A percentile compares a stretch with the other conserved stretches of the same genome.
These are phyloP conservation scores for Ferrisia virgata DNA, from an alignment of 2,888 invertebrate species.

Conservation along the genomic window DNA sequence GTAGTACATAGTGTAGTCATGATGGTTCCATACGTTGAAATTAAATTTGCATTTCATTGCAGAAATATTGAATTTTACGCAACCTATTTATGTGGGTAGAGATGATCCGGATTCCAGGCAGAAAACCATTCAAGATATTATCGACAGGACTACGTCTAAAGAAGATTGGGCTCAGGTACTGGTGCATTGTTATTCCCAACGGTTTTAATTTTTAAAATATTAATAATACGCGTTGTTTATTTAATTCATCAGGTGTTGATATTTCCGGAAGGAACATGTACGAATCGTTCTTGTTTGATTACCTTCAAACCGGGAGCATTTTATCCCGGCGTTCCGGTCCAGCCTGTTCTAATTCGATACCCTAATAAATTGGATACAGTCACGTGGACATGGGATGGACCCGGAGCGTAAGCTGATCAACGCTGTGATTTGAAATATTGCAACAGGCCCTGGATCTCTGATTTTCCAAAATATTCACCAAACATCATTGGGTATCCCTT, in stretches of 20 bases:
- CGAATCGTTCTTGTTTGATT: slow-evolving; percentile 85
- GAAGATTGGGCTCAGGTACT: slow-evolving; percentile 86
- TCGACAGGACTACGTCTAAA: slow-evolving; percentile 75
- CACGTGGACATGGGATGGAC: slow-evolving; percentile 94
- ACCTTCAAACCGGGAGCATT: slow-evolving; percentile 91
- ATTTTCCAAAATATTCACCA: too few species aligned
- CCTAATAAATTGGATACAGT: slow-evolving; percentile 85
- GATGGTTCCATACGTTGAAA: too few species aligned
- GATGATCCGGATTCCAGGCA: slow-evolving; percentile 90
- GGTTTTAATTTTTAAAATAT: too few species aligned
- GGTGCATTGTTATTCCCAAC: slow-evolving; percentile 48
- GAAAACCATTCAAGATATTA: slow-evolving; percentile 85
- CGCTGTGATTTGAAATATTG: too few species aligned
- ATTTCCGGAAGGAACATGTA: slow-evolving; percentile 95
- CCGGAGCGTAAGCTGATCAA: slow-evolving; percentile 74
- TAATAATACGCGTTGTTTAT: slow-evolving; percentile 13
- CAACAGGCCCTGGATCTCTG: too few species aligned
- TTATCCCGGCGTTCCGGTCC: slow-evolving; percentile 91
- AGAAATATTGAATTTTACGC: slow-evolving; percentile 90
- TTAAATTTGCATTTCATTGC: slow-evolving; percentile 52
- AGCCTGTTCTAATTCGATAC: slow-evolving; percentile 88
- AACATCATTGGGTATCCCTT: too few species aligned
- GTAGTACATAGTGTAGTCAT: too few species aligned
- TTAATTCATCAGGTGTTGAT: slow-evolving; percentile 71
- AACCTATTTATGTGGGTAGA: slow-evolving; percentile 90